Evolutionary conservation across 2,888 invertebrate genomes (phyloP).

Genomic region (Parnassius orleans): DNA sequence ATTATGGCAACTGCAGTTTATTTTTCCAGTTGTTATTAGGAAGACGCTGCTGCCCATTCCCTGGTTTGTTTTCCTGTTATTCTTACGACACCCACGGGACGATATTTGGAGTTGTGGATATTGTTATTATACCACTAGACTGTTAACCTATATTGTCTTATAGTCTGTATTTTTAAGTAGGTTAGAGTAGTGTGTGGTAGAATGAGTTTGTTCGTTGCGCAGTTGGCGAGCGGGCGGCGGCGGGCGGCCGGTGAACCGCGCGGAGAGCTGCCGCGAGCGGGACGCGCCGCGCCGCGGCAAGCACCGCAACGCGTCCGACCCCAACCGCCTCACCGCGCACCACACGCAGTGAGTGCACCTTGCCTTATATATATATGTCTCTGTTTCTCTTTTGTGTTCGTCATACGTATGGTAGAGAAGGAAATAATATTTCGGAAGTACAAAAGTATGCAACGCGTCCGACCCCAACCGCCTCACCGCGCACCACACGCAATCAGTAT

Average conservation of each 20-base stretch:
- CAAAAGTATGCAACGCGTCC: constrained; percentile 57
- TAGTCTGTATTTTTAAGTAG: no score
- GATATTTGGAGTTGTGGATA: no score
- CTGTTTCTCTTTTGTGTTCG: no score
- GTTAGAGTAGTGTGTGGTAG: not conserved
- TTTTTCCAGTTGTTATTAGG: no score
- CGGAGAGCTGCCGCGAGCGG: constrained; percentile 73
- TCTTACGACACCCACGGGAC: no score
- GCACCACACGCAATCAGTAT: constrained; percentile 66
- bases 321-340: constrained; percentile 72
- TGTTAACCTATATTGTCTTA: no score
- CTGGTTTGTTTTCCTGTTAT: no score
- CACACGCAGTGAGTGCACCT: constrained; percentile 62
- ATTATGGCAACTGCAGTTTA: no score
- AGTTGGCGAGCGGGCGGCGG: constrained; percentile 29
- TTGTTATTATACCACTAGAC: no score
- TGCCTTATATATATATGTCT: not conserved
- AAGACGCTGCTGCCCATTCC: no score
- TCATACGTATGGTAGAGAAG: no score
- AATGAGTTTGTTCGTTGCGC: not conserved
- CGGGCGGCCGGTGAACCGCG: constrained; percentile 70
- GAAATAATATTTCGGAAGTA: no score
- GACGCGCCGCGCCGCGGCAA: constrained; percentile 72
- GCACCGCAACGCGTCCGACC: constrained; percentile 75
- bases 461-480: constrained; percentile 75